Evolutionary conservation across 2,888 invertebrate genomes (phyloP), one percentile per base, ranked within the genome.

Genomic region (Strigamia crassipes): DNA sequence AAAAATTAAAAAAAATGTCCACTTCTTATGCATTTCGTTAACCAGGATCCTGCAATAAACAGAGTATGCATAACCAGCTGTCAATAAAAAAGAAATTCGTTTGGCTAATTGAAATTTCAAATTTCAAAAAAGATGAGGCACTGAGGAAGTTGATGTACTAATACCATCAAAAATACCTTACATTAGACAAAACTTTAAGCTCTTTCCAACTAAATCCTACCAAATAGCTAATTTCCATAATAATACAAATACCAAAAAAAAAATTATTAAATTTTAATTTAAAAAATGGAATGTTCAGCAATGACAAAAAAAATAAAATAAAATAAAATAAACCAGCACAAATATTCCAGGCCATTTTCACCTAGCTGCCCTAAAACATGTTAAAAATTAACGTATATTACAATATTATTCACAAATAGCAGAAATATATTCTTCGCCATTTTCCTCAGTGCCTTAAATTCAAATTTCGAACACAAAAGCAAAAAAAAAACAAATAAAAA

Each of bases 381-480:
- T 56, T 9, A 15, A 18, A 56, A n/a, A 66, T 3, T 27, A 66
- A 66, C 27, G 18, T 73, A 73, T 73, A 73, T 73, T 73, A 73
- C 73, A 73, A 73, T 73, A 73, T 18, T 27, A 73, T 73, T 73
- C 73, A 27, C 73, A 27, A 23, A 31, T 12, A 46, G 46, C 46
- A 46, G 46, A 46, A 46, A 46, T 46, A 46, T 46, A 46, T 46
- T n/a, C 15, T 46, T 46, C 15, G 15, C 61, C 61, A 61, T 73
- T 15, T 73, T 73, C 73, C 73, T 73, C 73, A 73, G 73, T 73
- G 73, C 73, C 73, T 31, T 73, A 15, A 73, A 73, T 73, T 31
- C 73, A 31, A 27, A 73, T 73, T 73, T 31, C 31, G 31, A 31
- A 73, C n/a, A 51, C 6, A 51, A 18, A 51, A 27, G 10, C 73